phyloP scores from a whole-genome alignment of 2,888 invertebrate species.

The Troides helena region DNA sequence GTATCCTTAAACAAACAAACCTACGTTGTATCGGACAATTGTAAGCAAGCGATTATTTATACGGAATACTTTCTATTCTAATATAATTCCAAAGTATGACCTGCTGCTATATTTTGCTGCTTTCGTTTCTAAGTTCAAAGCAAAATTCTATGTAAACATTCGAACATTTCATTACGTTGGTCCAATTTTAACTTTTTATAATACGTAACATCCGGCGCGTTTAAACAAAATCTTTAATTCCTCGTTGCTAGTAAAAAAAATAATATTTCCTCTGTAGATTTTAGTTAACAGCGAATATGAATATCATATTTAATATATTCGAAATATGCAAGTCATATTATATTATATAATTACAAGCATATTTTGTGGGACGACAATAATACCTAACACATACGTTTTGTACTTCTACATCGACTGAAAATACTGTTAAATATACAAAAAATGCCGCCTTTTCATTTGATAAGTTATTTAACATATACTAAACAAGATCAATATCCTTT shows the following conservation, averaged over 20 bases:
- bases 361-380: neutral
- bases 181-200: neutral
- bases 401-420: neutral
- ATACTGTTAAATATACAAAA: neutral
- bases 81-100: neutral
- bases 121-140: neutral
- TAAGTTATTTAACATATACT: no score
- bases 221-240: neutral
- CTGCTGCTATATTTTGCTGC: neutral
- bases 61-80: neutral
- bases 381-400: neutral
- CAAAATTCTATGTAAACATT: neutral
- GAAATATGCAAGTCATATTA: no score
- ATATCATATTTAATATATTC: neutral
- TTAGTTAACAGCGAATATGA: neutral
- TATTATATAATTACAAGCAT: neutral
- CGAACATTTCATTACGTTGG: neutral
- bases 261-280: neutral
- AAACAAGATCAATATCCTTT: no score
- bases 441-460: no score
- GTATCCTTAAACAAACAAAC: no score
- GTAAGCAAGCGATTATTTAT: neutral
- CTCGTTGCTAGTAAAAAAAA: neutral
- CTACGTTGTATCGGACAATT: no score
- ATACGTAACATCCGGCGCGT: neutral